A percentile compares a stretch with the other conserved stretches of the same genome.
Evolutionary conservation across 2,888 invertebrate species (phyloP).

Genomic region (Plagiodera versicolora): DNA sequence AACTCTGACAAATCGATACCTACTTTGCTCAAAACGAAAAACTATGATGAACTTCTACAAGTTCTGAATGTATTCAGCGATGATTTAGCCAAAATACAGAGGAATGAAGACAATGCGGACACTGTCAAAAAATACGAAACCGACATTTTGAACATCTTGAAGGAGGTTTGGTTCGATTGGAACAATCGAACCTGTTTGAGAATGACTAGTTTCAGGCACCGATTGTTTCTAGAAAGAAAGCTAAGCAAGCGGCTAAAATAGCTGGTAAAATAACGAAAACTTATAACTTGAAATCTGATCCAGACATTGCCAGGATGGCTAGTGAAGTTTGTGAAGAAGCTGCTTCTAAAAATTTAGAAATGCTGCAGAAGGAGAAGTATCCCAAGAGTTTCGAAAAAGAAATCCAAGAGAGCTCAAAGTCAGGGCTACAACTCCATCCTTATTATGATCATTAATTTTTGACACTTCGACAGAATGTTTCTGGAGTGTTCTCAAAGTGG

Average conservation of each 20-base stretch:
- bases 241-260: constrained; percentile 19
- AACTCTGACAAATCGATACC: constrained; percentile 12
- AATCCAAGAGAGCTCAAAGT: constrained; percentile 14
- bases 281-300: constrained; percentile 22
- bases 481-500: constrained; percentile 24
- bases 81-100: constrained; percentile 8
- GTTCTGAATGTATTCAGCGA: constrained; percentile 13
- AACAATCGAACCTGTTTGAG: too few species aligned
- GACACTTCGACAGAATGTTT: constrained; percentile 14
- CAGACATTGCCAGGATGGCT: constrained; percentile 23
- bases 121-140: not conserved
- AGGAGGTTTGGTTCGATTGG: constrained; percentile 4
- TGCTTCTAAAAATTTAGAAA: constrained; percentile 2
- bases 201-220: not conserved
- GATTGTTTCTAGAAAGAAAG: not conserved
- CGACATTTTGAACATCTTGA: constrained; percentile 11
- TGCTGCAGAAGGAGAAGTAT: constrained; percentile 8
- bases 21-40: constrained; percentile 3
- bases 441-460: not conserved
- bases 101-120: not conserved
- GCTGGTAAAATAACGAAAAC: constrained; percentile 20
- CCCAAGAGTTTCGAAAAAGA: constrained; percentile 19
- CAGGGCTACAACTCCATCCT: not conserved
- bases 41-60: constrained; percentile 20
- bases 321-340: constrained; percentile 29